phyloP scores from a whole-genome alignment of 2,797 vertebrate genomes.

The Cyclura pinguis region DNA sequence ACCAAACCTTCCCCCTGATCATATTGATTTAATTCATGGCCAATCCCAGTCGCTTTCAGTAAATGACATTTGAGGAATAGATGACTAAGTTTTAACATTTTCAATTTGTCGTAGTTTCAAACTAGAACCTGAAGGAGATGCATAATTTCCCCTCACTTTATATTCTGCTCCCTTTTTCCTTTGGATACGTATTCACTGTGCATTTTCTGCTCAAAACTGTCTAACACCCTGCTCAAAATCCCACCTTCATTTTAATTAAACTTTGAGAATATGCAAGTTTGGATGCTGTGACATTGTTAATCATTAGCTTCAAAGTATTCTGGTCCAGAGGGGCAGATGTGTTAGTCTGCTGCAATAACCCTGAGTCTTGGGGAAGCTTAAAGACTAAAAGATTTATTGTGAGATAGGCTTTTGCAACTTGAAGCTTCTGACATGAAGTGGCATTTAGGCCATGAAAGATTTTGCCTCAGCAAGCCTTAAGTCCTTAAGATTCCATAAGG shows the following conservation, averaged over 20 bases:
- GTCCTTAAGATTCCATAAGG: neutral
- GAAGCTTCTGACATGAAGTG: neutral
- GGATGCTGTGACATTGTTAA: slow-evolving; percentile 36
- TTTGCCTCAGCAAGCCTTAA: neutral
- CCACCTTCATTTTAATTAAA: slow-evolving; percentile 43
- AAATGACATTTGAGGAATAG: slow-evolving; percentile 52
- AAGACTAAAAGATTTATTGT: neutral
- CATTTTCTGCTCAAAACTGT: slow-evolving; percentile 24
- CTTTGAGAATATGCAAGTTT: slow-evolving; percentile 24
- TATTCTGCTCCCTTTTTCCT: slow-evolving; percentile 17
- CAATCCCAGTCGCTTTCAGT: slow-evolving; percentile 46
- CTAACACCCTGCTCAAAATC: slow-evolving; percentile 27
- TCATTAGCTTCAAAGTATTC: slow-evolving; percentile 22
- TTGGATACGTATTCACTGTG: slow-evolving; percentile 4
- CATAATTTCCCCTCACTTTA: neutral
- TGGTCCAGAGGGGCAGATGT: neutral
- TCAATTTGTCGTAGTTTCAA: slow-evolving; percentile 32
- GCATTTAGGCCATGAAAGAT: neutral
- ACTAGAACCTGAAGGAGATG: slow-evolving; percentile 30
- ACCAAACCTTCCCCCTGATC: slow-evolving; percentile 24
- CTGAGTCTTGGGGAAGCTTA: neutral
- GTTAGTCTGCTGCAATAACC: neutral
- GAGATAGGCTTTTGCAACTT: neutral
- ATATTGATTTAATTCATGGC: slow-evolving; percentile 42
- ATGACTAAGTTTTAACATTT: slow-evolving; percentile 53